Evolutionary conservation across 2,113 vertebrate genomes (phyloP).

Genomic region (Solea senegalensis): DNA sequence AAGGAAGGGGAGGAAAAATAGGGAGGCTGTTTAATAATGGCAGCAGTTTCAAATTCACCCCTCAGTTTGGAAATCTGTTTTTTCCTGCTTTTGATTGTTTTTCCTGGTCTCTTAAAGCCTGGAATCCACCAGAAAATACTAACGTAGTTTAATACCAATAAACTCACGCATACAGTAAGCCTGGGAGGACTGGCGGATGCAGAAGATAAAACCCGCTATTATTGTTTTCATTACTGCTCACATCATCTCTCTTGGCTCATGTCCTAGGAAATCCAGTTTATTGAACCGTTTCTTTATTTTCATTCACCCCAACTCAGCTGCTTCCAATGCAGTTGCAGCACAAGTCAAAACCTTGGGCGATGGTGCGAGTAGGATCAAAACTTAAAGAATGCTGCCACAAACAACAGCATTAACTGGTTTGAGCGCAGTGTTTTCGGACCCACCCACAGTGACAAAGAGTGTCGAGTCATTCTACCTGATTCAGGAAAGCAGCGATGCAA

Average conservation of each 20-base stretch:
- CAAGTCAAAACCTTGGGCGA: slow-evolving; percentile 24
- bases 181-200: slow-evolving; percentile 7
- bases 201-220: slow-evolving; percentile 35
- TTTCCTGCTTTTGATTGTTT: slow-evolving; percentile 59
- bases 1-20: not conserved
- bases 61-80: slow-evolving; percentile 37
- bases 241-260: slow-evolving; percentile 36
- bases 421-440: slow-evolving; percentile 7
- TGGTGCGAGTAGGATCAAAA: not conserved
- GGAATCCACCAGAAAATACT: slow-evolving; percentile 28
- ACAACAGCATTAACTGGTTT: not conserved
- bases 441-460: slow-evolving; percentile 30
- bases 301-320: slow-evolving; percentile 45
- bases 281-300: slow-evolving; percentile 20
- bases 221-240: slow-evolving; percentile 53
- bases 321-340: slow-evolving; percentile 28
- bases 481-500: slow-evolving; percentile 61
- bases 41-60: slow-evolving; percentile 31
- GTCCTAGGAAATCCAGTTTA: slow-evolving; percentile 44
- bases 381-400: not conserved
- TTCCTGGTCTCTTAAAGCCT: slow-evolving; percentile 34
- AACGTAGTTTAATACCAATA: not conserved
- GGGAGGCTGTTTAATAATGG: slow-evolving; percentile 19
- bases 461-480: slow-evolving; percentile 61
- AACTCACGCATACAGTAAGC: slow-evolving; percentile 25